phyloP scores from a whole-genome alignment of 2,888 invertebrate species.

The Agonopterix subpropinquella region DNA sequence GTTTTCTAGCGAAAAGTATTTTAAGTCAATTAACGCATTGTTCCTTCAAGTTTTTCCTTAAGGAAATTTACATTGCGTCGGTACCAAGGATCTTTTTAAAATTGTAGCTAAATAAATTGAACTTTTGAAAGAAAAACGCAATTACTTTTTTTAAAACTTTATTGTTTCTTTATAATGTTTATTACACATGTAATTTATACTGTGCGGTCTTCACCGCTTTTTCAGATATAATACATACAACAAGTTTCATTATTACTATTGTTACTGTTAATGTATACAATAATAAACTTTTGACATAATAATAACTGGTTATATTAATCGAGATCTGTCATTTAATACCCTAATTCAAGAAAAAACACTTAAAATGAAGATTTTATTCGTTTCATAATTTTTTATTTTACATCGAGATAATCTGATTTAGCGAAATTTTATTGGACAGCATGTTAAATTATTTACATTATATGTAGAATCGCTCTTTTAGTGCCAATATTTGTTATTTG shows the following conservation, averaged over 20 bases:
- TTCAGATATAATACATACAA: slow-evolving; percentile 62
- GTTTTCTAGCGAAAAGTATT: no score
- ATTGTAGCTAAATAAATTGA: no score
- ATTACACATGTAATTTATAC: slow-evolving; percentile 69
- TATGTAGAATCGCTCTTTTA: slow-evolving; percentile 4
- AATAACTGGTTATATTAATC: slow-evolving; percentile 68
- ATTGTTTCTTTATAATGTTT: slow-evolving; percentile 73
- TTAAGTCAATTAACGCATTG: no score
- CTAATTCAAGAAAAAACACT: slow-evolving; percentile 51
- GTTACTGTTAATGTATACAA: slow-evolving; percentile 63
- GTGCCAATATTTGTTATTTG: no score
- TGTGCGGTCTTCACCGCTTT: slow-evolving; percentile 8
- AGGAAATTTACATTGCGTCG: neutral
- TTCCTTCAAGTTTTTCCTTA: neutral
- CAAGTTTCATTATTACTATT: slow-evolving; percentile 66
- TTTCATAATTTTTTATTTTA: slow-evolving; percentile 27
- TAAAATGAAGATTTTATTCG: slow-evolving; percentile 22
- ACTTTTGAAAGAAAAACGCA: slow-evolving; percentile 25
- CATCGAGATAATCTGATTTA: slow-evolving; percentile 32
- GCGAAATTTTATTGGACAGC: slow-evolving; percentile 23
- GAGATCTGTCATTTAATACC: slow-evolving; percentile 46
- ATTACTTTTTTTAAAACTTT: slow-evolving; percentile 64
- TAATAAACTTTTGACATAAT: slow-evolving; percentile 72
- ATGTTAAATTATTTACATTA: slow-evolving; percentile 41
- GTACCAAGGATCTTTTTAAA: no score